Base-by-base conservation (phyloP, 2,888 invertebrate genomes). In the Erannis defoliaria region DNA sequence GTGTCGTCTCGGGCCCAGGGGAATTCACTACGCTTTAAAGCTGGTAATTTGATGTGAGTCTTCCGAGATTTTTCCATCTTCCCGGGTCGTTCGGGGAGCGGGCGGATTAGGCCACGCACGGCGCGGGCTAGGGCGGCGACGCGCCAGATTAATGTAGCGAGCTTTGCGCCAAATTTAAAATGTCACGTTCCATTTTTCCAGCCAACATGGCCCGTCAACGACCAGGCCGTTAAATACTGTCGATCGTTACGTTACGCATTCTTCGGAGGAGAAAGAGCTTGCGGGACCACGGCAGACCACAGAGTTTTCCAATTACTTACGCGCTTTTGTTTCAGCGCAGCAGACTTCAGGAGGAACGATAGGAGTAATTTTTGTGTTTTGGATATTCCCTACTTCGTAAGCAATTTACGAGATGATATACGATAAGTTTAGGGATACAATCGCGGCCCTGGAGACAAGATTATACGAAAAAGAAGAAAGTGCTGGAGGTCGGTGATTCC, bases 31-130 rank as follows among this genome's bases (percentile, higher is more conserved):
- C 86, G 86, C 87, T 91, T 91, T 90, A 92, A 90, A 90, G 85
- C 89, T 85, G 89, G 91, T 91, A 92, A 92, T 91, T 91, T 91
- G 90, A 90, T 89, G 90, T 82, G 90, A 90, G 89, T 85, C 87
- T 90, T 90, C 86, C 81, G 85, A 90, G 91, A 91, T 90, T 90
- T 90, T 90, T 89, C 89, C 89, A 89, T 90, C 88, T 90, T 88
- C 81, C 78, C 82, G 87, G 82, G 85, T 85, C 87, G 88, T 88
- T 87, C 80, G 74, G 86, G 88, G 86, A 87, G 82, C 84, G 77
- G 82, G 84, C 83, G 89, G 90, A 90, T 90, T 89, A 89, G 88
- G 85, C 86, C 86, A 88, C 87, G 89, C 88, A 87, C 86, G 83
- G 82, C 76, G 77, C 80, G 77, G 84, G 84, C 82, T 84, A 84